Evolutionary conservation across 2,797 vertebrate species (phyloP).

Genomic region (Hippoglossus hippoglossus): DNA sequence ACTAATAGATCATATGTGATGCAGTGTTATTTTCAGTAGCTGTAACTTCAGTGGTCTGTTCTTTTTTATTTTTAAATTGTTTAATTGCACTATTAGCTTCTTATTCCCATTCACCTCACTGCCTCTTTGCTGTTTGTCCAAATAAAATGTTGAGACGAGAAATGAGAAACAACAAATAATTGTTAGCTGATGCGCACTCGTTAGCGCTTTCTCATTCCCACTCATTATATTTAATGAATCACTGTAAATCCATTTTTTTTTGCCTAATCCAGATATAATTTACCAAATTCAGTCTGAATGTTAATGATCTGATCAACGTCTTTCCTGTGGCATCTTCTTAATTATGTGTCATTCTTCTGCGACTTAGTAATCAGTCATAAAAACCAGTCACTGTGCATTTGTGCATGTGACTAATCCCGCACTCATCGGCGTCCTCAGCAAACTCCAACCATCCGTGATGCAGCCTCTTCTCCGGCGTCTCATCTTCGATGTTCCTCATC

Average conservation of each 20-base stretch:
- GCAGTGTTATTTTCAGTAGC: background rate
- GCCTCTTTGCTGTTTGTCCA: constrained; percentile 3
- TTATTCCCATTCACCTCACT: background rate
- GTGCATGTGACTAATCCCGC: constrained; percentile 33
- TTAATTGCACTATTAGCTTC: background rate
- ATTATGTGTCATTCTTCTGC: constrained; percentile 29
- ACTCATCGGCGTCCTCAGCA: constrained; percentile 76
- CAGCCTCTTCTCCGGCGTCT: constrained; percentile 92
- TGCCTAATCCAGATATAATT: constrained; percentile 36
- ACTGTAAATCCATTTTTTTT: constrained; percentile 37
- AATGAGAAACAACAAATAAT: constrained; percentile 10
- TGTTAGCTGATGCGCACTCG: background rate
- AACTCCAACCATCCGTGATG: constrained; percentile 92
- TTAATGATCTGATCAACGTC: constrained; percentile 38
- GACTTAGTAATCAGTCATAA: constrained; percentile 30
- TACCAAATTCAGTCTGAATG: constrained; percentile 41
- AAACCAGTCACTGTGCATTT: constrained; percentile 15
- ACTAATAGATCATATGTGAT: background rate
- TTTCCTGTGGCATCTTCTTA: constrained; percentile 38
- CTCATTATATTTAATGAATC: constrained; percentile 47
- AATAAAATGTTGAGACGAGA: background rate
- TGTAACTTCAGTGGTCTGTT: background rate
- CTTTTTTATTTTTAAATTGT: background rate
- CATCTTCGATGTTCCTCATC: constrained; percentile 90
- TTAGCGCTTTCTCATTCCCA: background rate